phyloP scores from a whole-genome alignment of 2,113 vertebrate genomes.

The Pygoscelis antarcticus region DNA sequence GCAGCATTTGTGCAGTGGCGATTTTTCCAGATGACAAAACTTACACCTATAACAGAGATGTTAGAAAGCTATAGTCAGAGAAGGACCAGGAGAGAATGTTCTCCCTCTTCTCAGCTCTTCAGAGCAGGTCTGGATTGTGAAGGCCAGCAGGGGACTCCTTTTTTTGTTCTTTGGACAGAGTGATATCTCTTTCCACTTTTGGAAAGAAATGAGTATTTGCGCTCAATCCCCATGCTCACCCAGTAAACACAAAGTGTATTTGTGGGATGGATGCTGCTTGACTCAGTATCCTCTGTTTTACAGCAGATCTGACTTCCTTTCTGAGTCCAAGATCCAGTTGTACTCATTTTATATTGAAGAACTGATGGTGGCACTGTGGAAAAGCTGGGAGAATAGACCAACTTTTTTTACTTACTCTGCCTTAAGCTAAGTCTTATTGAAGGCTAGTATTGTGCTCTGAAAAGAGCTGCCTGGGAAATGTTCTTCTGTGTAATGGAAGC shows the following conservation, averaged over 20 bases:
- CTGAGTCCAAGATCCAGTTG: neutral
- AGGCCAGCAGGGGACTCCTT: neutral
- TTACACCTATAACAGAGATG: neutral
- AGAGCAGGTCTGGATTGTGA: neutral
- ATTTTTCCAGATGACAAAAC: neutral
- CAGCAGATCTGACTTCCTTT: neutral
- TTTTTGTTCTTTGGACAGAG: neutral
- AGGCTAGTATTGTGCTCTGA: neutral
- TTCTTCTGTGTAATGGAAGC: neutral
- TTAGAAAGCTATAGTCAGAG: neutral
- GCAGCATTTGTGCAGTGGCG: neutral
- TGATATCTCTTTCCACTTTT: neutral
- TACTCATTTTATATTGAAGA: neutral
- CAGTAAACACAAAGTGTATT: neutral
- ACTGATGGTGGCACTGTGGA: neutral
- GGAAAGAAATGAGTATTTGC: neutral
- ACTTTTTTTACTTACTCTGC: neutral
- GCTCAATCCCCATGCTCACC: neutral
- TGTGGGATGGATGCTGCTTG: neutral
- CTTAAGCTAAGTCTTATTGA: neutral
- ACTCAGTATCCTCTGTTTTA: neutral
- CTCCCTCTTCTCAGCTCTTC: neutral
- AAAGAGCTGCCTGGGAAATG: neutral
- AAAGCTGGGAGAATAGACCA: neutral
- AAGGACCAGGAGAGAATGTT: neutral